phyloP scores from a whole-genome alignment of 2,888 invertebrate genomes.

The Andricus quercusramuli region DNA sequence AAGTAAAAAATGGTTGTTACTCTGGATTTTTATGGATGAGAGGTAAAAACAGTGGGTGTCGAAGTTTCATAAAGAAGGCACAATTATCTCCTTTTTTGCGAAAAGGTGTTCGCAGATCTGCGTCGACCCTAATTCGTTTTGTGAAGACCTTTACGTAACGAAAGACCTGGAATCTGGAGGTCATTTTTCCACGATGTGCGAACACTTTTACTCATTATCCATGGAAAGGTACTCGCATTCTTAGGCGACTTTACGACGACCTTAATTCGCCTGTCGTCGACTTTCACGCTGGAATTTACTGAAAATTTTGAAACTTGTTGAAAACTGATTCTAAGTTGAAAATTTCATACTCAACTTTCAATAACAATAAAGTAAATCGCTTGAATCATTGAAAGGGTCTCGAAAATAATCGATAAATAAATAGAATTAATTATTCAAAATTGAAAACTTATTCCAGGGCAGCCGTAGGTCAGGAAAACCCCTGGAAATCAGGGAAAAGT shows the following conservation, averaged over 20 bases:
- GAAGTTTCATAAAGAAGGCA: background rate
- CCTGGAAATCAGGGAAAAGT: no score
- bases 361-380: no score
- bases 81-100: background rate
- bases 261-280: background rate
- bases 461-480: no score
- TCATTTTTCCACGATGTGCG: constrained; percentile 51
- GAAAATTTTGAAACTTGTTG: background rate
- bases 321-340: background rate
- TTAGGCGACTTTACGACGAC: constrained; percentile 12
- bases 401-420: no score
- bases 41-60: no score
- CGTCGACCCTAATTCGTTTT: constrained; percentile 55
- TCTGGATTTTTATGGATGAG: no score
- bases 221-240: constrained; percentile 17
- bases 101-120: constrained; percentile 39
- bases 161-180: constrained; percentile 56
- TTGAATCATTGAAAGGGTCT: no score
- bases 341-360: no score
- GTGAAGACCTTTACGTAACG: constrained; percentile 50
- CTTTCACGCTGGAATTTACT: background rate
- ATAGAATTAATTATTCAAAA: no score
- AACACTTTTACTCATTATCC: constrained; percentile 47
- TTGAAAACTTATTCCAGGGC: no score
- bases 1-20: background rate